Conservation (phyloP, 2,113 vertebrate genomes). For the Myanophis thanlyinensis region DNA sequence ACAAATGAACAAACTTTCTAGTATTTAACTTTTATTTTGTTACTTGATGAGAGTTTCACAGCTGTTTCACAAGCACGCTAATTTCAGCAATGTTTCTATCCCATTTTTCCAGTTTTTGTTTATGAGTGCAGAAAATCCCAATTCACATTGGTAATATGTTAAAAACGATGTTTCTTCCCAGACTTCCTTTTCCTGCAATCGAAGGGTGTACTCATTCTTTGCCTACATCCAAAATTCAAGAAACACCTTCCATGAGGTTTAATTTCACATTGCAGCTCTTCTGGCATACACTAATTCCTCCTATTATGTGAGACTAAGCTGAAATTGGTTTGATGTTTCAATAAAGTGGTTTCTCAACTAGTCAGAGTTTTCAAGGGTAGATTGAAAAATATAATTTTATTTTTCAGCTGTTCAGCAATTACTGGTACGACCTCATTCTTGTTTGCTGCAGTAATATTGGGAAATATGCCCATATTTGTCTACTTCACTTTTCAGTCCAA, state of each 20-base stretch:
- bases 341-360: background rate
- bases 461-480: background rate
- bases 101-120: background rate
- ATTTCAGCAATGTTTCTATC: background rate
- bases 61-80: background rate
- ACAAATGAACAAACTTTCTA: background rate
- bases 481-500: background rate
- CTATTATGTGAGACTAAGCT: background rate
- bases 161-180: background rate
- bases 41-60: background rate
- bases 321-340: background rate
- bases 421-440: background rate
- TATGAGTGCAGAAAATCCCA: background rate
- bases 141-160: background rate
- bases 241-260: background rate
- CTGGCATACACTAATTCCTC: background rate
- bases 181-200: background rate
- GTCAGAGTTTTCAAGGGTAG: background rate
- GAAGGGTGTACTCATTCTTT: background rate
- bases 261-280: background rate
- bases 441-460: background rate
- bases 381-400: background rate
- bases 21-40: background rate
- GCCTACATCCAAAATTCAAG: background rate
- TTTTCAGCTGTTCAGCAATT: background rate